Evolutionary conservation across 2,113 vertebrate species (phyloP).

Genomic region (Danio rerio): GRCz12tu NC_133183.1:3564501-3565000

Average conservation of each 20-base stretch:
- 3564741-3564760: background rate
- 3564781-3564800: background rate
- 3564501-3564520: too few species aligned
- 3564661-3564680: background rate
- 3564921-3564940: conserved; percentile 56
- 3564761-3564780: background rate
- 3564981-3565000: conserved; percentile 70
- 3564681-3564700: background rate
- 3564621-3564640: too few species aligned
- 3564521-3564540: too few species aligned
- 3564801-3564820: background rate
- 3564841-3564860: background rate
- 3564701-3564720: background rate
- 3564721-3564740: too few species aligned
- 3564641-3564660: too few species aligned
- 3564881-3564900: background rate
- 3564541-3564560: too few species aligned
- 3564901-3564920: background rate
- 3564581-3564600: too few species aligned
- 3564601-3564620: too few species aligned
- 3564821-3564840: background rate
- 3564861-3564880: background rate
- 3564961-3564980: conserved; percentile 76
- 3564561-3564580: too few species aligned
- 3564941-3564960: conserved; percentile 59